Conservation (phyloP, 2,888 invertebrate species). For the Germaria angustata region DNA sequence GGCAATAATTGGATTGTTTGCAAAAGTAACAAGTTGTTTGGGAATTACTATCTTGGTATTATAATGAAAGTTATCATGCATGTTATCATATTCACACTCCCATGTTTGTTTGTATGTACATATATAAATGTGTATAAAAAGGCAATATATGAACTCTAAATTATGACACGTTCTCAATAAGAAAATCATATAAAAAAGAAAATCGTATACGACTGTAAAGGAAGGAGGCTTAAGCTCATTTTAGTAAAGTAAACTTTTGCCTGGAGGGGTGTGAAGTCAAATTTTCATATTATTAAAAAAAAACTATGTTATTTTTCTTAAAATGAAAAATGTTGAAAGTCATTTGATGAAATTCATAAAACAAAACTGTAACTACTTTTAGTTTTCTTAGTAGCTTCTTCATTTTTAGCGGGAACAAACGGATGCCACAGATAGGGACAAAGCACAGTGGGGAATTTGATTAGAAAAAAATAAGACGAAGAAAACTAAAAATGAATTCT, state of each 20-base stretch:
- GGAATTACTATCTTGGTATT: not conserved
- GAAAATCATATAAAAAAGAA: not conserved
- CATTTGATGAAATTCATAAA: conserved; percentile 10
- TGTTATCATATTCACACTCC: conserved; percentile 30
- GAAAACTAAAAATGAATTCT: too few relatives aligned
- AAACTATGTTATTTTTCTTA: not conserved
- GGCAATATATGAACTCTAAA: conserved; percentile 47
- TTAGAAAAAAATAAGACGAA: not conserved
- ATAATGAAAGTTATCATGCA: conserved; percentile 22
- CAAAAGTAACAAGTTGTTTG: conserved; percentile 35
- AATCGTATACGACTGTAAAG: not conserved
- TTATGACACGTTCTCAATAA: conserved; percentile 56
- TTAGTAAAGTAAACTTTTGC: not conserved
- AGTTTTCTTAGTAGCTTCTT: conserved; percentile 18
- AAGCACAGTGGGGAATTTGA: not conserved
- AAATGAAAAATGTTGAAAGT: conserved; percentile 4
- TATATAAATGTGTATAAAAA: too few relatives aligned
- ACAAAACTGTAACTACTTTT: conserved; percentile 7
- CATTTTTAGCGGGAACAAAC: not conserved
- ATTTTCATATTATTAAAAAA: not conserved
- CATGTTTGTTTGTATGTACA: not conserved
- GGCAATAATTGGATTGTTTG: not conserved
- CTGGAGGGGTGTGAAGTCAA: not conserved
- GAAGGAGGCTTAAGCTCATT: not conserved
- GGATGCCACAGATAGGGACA: not conserved